Evolutionary conservation across 2,113 vertebrate species (phyloP).

Genomic region (Uropsilus gracilis): DNA sequence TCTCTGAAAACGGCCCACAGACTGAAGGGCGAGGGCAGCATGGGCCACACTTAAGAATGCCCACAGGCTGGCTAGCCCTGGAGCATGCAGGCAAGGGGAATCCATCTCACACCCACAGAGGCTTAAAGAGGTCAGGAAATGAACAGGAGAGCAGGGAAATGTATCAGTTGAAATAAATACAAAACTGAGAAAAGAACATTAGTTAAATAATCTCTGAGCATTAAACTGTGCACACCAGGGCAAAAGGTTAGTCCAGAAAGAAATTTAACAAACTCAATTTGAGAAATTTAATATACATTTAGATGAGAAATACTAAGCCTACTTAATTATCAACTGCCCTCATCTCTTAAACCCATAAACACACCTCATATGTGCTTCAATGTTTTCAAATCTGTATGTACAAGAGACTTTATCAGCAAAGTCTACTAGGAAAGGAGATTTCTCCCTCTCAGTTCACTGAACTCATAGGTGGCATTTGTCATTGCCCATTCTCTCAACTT

Average conservation of each 20-base stretch:
- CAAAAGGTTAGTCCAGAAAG: conserved; percentile 23
- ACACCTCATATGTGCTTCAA: neutral
- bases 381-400: neutral
- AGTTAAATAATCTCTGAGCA: conserved; percentile 21
- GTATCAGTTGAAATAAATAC: neutral
- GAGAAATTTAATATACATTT: conserved; percentile 57
- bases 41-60: neutral
- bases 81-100: neutral
- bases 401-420: neutral
- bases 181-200: conserved; percentile 29
- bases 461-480: neutral
- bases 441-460: neutral
- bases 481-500: neutral
- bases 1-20: neutral
- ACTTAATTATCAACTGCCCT: conserved; percentile 58
- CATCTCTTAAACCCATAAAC: neutral
- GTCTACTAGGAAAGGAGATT: neutral
- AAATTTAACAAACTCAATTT: conserved; percentile 37
- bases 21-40: neutral
- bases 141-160: neutral
- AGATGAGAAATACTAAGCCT: conserved; percentile 48
- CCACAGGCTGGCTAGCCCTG: neutral
- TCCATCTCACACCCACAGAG: neutral
- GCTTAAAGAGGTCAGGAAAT: neutral
- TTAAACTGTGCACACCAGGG: conserved; percentile 14